Base-by-base conservation (phyloP, 2,113 vertebrate species). In the Bubo blakistoni region DNA sequence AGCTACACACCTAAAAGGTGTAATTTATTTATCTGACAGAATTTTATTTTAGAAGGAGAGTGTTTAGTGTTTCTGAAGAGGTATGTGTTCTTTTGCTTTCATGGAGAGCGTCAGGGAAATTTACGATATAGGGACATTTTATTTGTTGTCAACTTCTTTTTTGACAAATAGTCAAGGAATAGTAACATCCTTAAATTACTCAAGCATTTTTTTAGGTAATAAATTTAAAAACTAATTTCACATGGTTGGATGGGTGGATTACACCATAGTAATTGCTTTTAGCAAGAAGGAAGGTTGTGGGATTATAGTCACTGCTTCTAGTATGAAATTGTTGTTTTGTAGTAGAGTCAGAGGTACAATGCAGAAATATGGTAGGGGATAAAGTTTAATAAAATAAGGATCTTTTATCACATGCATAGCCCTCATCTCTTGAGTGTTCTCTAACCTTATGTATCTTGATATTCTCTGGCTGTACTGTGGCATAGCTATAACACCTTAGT, bases 191-290 rank as follows among this genome's bases (percentile, higher is more conserved):
- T 92, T 86, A 86, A 85, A 54, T 38, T 83, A 42, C 11, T 57
- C 16, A 52, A 81, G n/a, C 11, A 3, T 52, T 76, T 73, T 80
- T 73, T 32, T 52, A 65, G 27, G 61, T 66, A 72, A 74, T 70
- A 74, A 58, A 63, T 84, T 62, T 54, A 22, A 85, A 79, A 94
- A 61, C 12, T 76, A 63, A 47, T 76, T 94, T 94, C 15, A 46
- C 5, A 1, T 58, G 4, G 5, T 49, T 80, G 30, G 10, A 77
- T 72, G 44, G 7, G 10, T 79, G 14, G 46, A 72, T 74, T 86
- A 34, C 11, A 65, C 47, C 34, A 15, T 5, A 65, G 36, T 32
- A 72, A 47, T 20, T 46, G 18, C 24, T 88, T 70, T 30, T 30
- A 46, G 16, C 59, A 73, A 86, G 36, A 80, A 80, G 21, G 67